Evolutionary conservation across 2,113 vertebrate species (phyloP).

Genomic region (Catharus bicknelli): DNA sequence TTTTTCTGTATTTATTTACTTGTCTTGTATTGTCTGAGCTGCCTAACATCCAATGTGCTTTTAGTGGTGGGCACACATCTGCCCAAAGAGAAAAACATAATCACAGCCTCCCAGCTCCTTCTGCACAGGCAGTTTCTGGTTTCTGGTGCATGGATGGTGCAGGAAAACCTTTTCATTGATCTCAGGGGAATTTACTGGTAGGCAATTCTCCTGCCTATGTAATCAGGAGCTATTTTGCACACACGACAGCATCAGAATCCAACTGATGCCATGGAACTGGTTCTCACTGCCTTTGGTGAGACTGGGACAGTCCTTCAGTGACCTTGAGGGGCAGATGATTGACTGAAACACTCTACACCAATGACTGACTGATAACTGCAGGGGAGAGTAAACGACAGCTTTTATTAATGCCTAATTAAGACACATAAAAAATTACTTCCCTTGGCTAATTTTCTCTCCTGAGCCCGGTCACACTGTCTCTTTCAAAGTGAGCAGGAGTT

Average conservation of each 20-base stretch:
- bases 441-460: not conserved
- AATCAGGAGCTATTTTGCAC: not conserved
- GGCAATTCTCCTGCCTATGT: not conserved
- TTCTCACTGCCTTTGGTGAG: fast-evolving
- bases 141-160: not conserved
- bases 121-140: fast-evolving
- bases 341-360: not conserved
- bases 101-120: not conserved
- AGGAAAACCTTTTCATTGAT: not conserved
- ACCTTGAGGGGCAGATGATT: not conserved
- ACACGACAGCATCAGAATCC: not conserved
- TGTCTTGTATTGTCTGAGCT: not conserved
- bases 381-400: not conserved
- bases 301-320: not conserved
- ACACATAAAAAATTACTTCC: not conserved
- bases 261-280: fast-evolving
- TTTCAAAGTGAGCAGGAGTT: not conserved
- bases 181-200: not conserved
- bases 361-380: not conserved
- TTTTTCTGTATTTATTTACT: not conserved
- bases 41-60: fast-evolving
- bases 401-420: slow-evolving; percentile 42
- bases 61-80: not conserved
- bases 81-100: not conserved
- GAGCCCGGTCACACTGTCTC: not conserved